These are phyloP conservation scores for Bagarius yarrelli DNA, from an alignment of 2,113 vertebrate species.

Conservation along the genomic window DNA sequence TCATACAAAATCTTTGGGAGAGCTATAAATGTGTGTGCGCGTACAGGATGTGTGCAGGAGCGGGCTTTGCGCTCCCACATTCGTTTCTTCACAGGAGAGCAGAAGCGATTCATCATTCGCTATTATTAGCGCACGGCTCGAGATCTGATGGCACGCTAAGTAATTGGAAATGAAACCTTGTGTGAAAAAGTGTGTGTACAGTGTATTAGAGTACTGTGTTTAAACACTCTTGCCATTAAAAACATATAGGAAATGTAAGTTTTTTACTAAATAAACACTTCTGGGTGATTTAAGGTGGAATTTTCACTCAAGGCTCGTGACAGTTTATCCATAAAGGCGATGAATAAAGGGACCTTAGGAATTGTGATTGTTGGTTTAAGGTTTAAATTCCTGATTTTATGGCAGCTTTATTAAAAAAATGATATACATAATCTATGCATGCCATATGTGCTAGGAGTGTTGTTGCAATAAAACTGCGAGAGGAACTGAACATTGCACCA, in stretches of 20 bases:
- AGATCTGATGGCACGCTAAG: constrained; percentile 59
- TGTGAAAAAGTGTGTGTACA: constrained; percentile 3
- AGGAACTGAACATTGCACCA: too few relatives aligned
- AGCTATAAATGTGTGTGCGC: neutral
- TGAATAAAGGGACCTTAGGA: too few relatives aligned
- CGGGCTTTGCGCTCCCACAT: constrained; percentile 42
- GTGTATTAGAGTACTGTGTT: neutral
- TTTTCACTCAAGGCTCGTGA: neutral
- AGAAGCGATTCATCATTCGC: constrained; percentile 63
- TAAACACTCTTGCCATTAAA: neutral
- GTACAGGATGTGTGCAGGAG: constrained; percentile 27
- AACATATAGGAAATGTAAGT: neutral
- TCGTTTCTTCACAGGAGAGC: constrained; percentile 56
- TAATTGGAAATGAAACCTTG: constrained; percentile 58
- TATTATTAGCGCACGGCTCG: constrained; percentile 69
- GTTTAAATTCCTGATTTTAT: too few relatives aligned
- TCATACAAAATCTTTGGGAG: neutral
- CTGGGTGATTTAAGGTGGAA: too few relatives aligned
- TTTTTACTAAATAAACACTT: neutral
- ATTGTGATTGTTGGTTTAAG: too few relatives aligned
- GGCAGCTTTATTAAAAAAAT: too few relatives aligned
- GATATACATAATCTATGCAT: too few relatives aligned
- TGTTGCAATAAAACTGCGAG: too few relatives aligned
- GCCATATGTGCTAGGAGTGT: too few relatives aligned
- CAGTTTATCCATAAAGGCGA: neutral